phyloP scores from a whole-genome alignment of 2,113 vertebrate genomes.

The Dolichallabes microphthalmus region DNA sequence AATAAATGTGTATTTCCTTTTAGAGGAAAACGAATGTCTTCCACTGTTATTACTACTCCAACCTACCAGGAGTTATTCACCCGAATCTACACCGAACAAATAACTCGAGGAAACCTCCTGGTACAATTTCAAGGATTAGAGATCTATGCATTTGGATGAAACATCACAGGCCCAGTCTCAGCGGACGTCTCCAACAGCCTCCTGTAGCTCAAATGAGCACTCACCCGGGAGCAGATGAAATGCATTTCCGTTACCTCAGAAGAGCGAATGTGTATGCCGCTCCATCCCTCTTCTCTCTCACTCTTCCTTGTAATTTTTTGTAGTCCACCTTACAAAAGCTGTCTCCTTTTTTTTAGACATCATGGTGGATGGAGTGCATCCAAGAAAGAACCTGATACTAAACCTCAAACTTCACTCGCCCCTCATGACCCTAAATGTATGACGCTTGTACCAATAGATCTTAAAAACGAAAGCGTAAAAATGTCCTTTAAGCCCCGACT shows the following conservation, averaged over 20 bases:
- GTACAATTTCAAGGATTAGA: background rate
- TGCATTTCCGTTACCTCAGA: conserved; percentile 22
- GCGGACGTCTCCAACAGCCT: background rate
- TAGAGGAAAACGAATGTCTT: background rate
- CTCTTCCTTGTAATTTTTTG: background rate
- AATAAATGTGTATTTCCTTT: background rate
- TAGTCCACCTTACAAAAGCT: conserved; percentile 4
- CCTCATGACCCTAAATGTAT: background rate
- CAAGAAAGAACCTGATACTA: background rate
- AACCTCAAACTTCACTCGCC: too few relatives aligned
- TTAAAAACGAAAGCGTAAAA: background rate
- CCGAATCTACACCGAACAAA: background rate
- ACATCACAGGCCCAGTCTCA: background rate
- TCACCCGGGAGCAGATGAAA: conserved; percentile 39
- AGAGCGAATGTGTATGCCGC: background rate
- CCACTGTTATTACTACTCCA: background rate
- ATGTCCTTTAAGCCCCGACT: background rate
- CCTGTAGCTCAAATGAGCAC: conserved; percentile 25
- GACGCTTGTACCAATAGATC: background rate
- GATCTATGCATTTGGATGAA: background rate
- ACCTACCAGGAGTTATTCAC: background rate
- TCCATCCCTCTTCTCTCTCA: conserved; percentile 10
- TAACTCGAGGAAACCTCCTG: background rate
- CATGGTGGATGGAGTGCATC: too few relatives aligned
- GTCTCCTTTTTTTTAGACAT: background rate